Evolutionary conservation across 1,140 invertebrate genomes (phyloP), one percentile per base, ranked within the genome.

Genomic region (Aphelinus atriplicis): DNA sequence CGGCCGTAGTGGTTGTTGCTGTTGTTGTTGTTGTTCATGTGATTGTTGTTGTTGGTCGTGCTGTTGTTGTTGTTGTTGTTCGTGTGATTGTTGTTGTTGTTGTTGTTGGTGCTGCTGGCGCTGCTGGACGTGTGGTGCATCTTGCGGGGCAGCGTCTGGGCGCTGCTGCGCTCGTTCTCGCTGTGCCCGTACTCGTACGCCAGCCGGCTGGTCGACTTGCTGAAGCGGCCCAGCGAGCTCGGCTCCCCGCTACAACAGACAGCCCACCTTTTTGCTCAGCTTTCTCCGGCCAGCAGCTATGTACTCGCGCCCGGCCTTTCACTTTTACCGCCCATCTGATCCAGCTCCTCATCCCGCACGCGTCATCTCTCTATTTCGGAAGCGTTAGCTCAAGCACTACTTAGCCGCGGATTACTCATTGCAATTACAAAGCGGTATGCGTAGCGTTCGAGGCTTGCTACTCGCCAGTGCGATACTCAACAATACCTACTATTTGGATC

Each of bases 131-230:
- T 2, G 6, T 55, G 50, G 83, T 90, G 90, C 51, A 93, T 83
- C 79, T 93, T 94, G 47, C 94, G 88, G 1, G 95, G 95, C 71
- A 96, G 82, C 0, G 94, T 95, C 85, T 95, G 94, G 0, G 93
- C 91, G 55, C 90, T 92, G n/a, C 92, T 89, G 73, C 92, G 90
- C 10, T 91, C 90, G 47, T 10, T n/a, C 7, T 72, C 63, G 43
- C 42, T 62, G 56, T 90, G 87, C 65, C 86, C 84, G 73, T 89
- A 89, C 51, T 53, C 51, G 51, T 53, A 9, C 71, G 89, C 89
- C 73, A 95, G 85, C 61, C 93, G 89, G 80, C 93, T 91, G 26
- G 93, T 93, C 0, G 92, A 93, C 84, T 94, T 94, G 88, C 94
- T 95, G 87, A 94, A 92, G 73, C 94, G 91, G 56, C 93, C 93